phyloP scores from a whole-genome alignment of 64 coral and sea anemone genomes.

The Actinia equina region DNA sequence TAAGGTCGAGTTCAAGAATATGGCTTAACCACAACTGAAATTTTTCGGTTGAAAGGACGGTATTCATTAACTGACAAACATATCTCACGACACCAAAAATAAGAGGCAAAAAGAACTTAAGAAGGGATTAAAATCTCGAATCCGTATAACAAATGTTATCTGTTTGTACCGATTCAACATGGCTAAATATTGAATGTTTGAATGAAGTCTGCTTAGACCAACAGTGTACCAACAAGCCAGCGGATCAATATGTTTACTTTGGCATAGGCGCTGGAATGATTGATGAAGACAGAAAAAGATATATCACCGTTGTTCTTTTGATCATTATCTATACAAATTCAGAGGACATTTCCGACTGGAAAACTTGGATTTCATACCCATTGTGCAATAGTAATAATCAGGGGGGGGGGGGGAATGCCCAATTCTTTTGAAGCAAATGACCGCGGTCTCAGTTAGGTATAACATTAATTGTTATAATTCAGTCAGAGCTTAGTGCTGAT shows the following conservation, averaged over 20 bases:
- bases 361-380: background rate
- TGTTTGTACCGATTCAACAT: background rate
- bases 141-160: background rate
- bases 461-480: too few species aligned
- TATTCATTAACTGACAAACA: background rate
- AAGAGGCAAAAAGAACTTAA: background rate
- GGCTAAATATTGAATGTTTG: background rate
- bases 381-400: background rate
- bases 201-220: background rate
- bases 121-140: background rate
- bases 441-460: too few species aligned
- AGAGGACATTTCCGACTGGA: background rate
- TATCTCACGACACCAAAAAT: background rate
- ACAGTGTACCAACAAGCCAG: background rate
- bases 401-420: background rate
- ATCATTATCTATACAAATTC: background rate
- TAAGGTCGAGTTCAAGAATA: background rate
- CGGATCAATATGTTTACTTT: constrained; percentile 1
- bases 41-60: background rate
- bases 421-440: too few species aligned
- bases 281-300: constrained; percentile 1
- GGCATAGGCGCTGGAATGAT: background rate
- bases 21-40: background rate
- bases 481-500: too few species aligned
- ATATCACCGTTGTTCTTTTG: constrained; percentile 2